phyloP scores from a whole-genome alignment of 2,113 vertebrate species.

The Tringa solitaria region DNA sequence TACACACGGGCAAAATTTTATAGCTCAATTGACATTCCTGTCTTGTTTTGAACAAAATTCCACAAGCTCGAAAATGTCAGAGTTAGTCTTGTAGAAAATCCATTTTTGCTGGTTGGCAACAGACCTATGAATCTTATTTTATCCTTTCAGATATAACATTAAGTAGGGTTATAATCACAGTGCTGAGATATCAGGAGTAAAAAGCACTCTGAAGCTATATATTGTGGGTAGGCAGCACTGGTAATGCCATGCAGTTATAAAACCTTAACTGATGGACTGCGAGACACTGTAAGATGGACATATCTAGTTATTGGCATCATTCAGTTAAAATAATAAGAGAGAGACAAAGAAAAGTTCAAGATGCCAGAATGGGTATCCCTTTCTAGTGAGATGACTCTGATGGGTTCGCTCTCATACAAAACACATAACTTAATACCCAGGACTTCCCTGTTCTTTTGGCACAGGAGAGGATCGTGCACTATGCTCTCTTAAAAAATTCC shows the following conservation, averaged over 20 bases:
- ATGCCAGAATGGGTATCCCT: neutral
- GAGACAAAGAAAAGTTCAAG: neutral
- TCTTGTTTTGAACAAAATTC: neutral
- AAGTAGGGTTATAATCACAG: neutral
- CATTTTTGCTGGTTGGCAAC: neutral
- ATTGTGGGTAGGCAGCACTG: neutral
- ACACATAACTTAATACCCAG: neutral
- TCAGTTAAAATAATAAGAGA: neutral
- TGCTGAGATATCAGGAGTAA: neutral
- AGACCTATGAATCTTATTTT: neutral
- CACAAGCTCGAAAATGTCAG: neutral
- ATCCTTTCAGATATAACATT: neutral
- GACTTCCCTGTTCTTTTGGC: neutral
- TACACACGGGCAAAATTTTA: neutral
- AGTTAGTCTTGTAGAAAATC: neutral
- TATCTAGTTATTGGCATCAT: neutral
- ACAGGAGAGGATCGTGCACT: neutral
- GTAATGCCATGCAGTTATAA: neutral
- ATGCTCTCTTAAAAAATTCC: neutral
- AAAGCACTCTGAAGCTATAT: neutral
- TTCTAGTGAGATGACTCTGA: neutral
- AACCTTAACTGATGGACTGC: neutral
- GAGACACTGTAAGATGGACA: neutral
- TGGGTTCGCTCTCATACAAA: neutral
- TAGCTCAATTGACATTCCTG: neutral